Conservation (phyloP, 1,140 invertebrate species). For the Argopecten irradians region DNA sequence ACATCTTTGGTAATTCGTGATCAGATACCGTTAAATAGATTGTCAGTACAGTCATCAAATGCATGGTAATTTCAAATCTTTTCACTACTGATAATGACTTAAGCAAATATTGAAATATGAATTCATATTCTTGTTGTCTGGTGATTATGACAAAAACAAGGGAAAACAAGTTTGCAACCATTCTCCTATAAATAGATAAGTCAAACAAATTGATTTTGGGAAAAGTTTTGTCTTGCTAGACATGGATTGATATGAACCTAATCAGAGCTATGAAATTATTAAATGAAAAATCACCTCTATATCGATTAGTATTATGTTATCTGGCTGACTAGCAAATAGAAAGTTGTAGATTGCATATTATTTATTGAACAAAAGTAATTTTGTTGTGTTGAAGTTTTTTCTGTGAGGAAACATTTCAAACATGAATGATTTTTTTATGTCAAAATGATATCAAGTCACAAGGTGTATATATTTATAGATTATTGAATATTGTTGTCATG, state of each 20-base stretch:
- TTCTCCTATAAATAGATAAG: no score
- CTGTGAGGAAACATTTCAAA: not conserved
- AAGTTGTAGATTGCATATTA: not conserved
- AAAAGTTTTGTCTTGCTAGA: not conserved
- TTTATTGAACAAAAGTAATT: conserved; percentile 3
- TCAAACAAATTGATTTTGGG: no score
- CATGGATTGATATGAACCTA: not conserved
- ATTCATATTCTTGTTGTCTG: no score
- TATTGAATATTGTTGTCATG: not conserved
- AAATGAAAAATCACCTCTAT: not conserved
- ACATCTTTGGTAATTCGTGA: no score
- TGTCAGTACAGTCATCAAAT: no score
- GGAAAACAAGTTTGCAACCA: no score
- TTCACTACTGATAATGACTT: no score
- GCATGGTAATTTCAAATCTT: no score
- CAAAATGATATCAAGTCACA: not conserved
- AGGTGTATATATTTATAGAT: not conserved
- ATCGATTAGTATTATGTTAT: not conserved
- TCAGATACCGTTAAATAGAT: no score
- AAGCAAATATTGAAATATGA: no score
- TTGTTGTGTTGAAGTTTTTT: not conserved
- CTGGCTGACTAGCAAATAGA: not conserved
- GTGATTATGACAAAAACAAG: no score
- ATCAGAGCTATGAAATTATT: not conserved
- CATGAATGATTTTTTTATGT: not conserved